phyloP scores from a whole-genome alignment of 2,888 invertebrate genomes.

The Carterocephalus palaemon region DNA sequence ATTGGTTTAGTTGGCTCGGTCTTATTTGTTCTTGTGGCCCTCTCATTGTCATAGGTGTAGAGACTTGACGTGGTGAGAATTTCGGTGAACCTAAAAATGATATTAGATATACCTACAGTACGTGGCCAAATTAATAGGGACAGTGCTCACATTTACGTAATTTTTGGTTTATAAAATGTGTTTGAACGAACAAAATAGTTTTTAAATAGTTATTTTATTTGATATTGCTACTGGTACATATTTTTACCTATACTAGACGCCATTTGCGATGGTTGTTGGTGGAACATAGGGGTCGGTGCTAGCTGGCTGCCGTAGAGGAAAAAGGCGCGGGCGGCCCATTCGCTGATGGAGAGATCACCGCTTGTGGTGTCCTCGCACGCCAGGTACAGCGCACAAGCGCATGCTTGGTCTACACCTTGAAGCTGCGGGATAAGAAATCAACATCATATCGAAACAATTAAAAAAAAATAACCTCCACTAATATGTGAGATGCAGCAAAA shows the following conservation, averaged over 20 bases:
- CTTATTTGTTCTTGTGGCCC: constrained; percentile 58
- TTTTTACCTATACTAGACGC: constrained; percentile 51
- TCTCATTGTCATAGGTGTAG: constrained; percentile 68
- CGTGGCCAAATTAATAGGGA: too few species aligned
- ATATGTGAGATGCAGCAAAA: too few species aligned
- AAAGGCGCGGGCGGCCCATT: constrained; percentile 95
- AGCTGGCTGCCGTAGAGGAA: constrained; percentile 94
- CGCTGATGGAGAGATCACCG: constrained; percentile 81
- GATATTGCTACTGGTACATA: constrained; percentile 42
- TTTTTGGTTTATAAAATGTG: too few species aligned
- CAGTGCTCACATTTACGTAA: too few species aligned
- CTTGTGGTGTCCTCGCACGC: constrained; percentile 83
- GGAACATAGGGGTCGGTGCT: constrained; percentile 46
- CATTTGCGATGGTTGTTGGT: constrained; percentile 50
- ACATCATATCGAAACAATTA: neutral
- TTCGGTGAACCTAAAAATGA: constrained; percentile 60
- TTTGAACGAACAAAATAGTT: too few species aligned
- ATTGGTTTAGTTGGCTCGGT: constrained; percentile 56
- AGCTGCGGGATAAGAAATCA: too few species aligned
- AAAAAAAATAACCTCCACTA: neutral
- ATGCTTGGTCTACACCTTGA: constrained; percentile 91
- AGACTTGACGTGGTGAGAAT: constrained; percentile 72
- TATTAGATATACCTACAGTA: too few species aligned
- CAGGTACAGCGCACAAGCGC: constrained; percentile 90
- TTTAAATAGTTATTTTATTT: too few species aligned